Evolutionary conservation across 2,797 vertebrate genomes (phyloP), one percentile per base, ranked within the genome.

Genomic region (Percopsis omiscomaycus): DNA sequence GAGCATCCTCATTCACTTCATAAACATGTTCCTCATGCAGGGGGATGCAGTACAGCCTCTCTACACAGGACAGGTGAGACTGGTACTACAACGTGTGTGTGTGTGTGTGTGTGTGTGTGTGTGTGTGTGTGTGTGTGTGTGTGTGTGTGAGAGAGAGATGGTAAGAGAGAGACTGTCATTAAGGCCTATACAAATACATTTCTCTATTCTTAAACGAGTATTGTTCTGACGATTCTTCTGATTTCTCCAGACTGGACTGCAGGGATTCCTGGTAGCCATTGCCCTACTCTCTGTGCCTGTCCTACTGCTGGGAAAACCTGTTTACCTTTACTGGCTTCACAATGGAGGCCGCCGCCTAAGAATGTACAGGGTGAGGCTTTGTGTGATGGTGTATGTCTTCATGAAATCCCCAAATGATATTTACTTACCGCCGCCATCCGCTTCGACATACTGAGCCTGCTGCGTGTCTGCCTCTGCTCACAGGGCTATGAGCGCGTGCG

Each of bases 1-100:
- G 0, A 99, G 97, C 83, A 96, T 99, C 78, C 94, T 99, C 72
- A 96, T 98, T 27, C 91, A 96, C 5, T 99, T 99, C 71, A 99
- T 99, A 71, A 95, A 97, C 89, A 99, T 99, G 97, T 98, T 99
- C 80, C 85, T 99, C n/a, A 96, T 96, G 88, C 92, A 92, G 64
- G 80, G 76, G 0, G 71, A 86, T 6, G 59, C 29, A 10, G 3
- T 64, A 63, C 74, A 62, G 57, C 87, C 78, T 0, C 93, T 99
- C 28, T 98, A 92, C 63, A 66, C 80, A 0, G 95, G 96, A 61
- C 96, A 99, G 95, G 97, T 98, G 49, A 81, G 89, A 30, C 53
- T 42, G 37, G 9, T 42, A 10, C 37, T 9, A 42, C 37, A 42
- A 42, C 37, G 22, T 22, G 22, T 22, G 22, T 22, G 22, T 22